Evolutionary conservation across 64 coral and sea anemone genomes (phyloP).

Genomic region (Orbicella faveolata): DNA sequence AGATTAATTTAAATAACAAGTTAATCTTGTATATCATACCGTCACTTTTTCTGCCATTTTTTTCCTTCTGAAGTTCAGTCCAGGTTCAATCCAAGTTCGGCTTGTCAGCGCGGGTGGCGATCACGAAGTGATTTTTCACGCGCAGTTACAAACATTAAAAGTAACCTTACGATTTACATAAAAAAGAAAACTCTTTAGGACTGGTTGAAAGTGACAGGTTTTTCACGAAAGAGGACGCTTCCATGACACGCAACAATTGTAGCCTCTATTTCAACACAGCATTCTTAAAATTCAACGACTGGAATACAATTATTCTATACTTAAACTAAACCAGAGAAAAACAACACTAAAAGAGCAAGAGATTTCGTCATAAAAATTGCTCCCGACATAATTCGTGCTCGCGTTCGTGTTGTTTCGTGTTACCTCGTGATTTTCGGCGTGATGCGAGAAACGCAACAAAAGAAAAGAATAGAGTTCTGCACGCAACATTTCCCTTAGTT

Average conservation of each 20-base stretch:
- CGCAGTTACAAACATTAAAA: not conserved
- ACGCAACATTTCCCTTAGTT: not conserved
- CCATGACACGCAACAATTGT: not conserved
- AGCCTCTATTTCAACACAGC: not conserved
- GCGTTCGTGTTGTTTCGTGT: not conserved
- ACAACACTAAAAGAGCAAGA: not conserved
- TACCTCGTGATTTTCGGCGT: slow-evolving; percentile 4
- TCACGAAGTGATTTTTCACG: not conserved
- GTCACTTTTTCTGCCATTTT: not conserved
- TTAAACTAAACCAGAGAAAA: not conserved
- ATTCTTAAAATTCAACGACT: not conserved
- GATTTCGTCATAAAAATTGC: not conserved
- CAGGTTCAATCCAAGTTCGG: no score
- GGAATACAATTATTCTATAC: no score
- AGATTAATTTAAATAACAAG: not conserved
- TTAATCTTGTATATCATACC: not conserved
- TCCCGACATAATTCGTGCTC: no score
- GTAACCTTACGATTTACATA: not conserved
- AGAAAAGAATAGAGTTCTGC: not conserved
- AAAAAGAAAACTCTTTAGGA: not conserved
- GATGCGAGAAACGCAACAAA: not conserved
- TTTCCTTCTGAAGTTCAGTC: no score
- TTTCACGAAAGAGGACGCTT: slow-evolving; percentile 3
- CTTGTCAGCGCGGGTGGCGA: no score
- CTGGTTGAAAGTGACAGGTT: not conserved